These are phyloP conservation scores for Emydura subglobosa DNA, from an alignment of 2,113 vertebrate genomes.

Conservation along the genomic window DNA sequence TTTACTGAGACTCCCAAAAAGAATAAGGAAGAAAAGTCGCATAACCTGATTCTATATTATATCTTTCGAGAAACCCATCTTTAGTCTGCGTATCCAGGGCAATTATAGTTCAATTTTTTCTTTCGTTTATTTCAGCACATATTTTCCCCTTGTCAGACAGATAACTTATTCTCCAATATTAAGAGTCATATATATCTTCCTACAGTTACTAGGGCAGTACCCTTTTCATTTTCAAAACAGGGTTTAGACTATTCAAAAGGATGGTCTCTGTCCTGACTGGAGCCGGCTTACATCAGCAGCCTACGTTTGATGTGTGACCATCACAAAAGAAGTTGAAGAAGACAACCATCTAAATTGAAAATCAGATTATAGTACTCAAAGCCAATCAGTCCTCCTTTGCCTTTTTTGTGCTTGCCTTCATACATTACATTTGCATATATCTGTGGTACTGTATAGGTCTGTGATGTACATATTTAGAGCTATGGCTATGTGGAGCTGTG, in stretches of 20 bases:
- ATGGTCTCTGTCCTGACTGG: neutral
- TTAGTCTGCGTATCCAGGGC: neutral
- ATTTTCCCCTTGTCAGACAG: neutral
- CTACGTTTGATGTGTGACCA: neutral
- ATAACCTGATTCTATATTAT: neutral
- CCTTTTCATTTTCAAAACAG: slow-evolving; percentile 5
- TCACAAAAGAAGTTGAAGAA: neutral
- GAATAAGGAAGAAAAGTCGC: neutral
- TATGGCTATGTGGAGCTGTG: neutral
- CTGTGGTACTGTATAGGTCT: neutral
- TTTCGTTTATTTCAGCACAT: neutral
- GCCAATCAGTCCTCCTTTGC: slow-evolving; percentile 10
- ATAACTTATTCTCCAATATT: neutral
- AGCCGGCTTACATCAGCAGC: fast-evolving
- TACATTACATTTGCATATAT: neutral
- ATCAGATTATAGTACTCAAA: neutral
- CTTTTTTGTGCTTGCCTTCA: slow-evolving; percentile 7
- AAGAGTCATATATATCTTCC: neutral
- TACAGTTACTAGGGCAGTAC: neutral
- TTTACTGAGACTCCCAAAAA: neutral
- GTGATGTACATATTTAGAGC: neutral
- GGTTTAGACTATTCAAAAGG: slow-evolving; percentile 7
- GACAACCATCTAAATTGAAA: neutral
- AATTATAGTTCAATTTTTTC: neutral
- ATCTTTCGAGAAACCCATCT: neutral